These are phyloP conservation scores for Xestia rhomboidea DNA, from an alignment of 2,888 invertebrate species.

Conservation along the genomic window DNA sequence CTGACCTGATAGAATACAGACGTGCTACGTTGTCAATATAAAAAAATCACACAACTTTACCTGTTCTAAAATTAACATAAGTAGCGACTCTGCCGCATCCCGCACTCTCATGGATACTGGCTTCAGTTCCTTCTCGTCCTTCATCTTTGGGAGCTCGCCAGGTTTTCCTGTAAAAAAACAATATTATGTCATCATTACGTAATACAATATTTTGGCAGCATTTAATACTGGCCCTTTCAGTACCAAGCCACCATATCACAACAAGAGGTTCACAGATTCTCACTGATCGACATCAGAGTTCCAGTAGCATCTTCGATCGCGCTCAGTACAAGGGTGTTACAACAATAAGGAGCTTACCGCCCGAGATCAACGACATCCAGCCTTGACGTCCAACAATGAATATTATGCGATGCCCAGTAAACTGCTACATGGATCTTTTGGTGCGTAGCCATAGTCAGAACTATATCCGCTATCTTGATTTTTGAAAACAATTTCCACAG, in stretches of 20 bases:
- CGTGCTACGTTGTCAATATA: background rate
- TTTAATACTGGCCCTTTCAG: background rate
- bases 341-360: constrained; percentile 85
- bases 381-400: constrained; percentile 82
- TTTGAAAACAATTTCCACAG: background rate
- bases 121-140: constrained; percentile 98
- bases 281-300: background rate
- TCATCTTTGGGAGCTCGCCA: constrained; percentile 97
- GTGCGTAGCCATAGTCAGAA: background rate
- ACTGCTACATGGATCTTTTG: background rate
- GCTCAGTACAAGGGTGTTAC: constrained; percentile 1
- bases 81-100: constrained; percentile 98
- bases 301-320: background rate
- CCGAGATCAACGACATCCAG: constrained; percentile 99
- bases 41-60: constrained; percentile 77
- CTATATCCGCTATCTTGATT: background rate
- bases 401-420: background rate
- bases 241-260: background rate
- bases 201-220: background rate
- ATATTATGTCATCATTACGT: background rate
- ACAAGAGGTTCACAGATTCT: background rate
- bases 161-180: constrained; percentile 91
- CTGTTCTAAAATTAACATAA: constrained; percentile 97
- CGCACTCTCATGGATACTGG: constrained; percentile 99
- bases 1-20: background rate